phyloP scores from a whole-genome alignment of 2,888 invertebrate species.

The Lasiommata megera region DNA sequence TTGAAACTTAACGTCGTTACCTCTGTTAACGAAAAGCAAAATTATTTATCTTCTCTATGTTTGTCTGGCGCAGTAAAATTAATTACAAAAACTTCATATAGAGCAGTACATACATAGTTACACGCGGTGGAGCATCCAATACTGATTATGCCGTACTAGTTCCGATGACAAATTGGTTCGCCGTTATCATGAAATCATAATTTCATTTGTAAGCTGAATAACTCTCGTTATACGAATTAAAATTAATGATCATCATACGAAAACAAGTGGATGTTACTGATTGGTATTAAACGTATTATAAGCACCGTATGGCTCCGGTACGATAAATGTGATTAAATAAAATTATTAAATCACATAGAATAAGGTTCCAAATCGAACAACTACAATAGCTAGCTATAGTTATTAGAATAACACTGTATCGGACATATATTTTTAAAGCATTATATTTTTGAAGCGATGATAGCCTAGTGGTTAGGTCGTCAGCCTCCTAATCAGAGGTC shows the following conservation, averaged over 20 bases:
- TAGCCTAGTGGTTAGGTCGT: too few relatives aligned
- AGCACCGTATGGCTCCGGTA: not conserved
- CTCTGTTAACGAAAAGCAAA: too few relatives aligned
- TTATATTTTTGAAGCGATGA: too few relatives aligned
- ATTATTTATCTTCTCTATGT: too few relatives aligned
- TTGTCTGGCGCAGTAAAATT: too few relatives aligned
- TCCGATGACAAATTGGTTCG: slow-evolving; percentile 4
- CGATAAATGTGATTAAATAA: not conserved
- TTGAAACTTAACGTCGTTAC: too few relatives aligned
- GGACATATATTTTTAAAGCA: too few relatives aligned
- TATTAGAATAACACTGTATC: too few relatives aligned
- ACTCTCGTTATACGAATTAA: slow-evolving; percentile 10
- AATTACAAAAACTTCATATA: too few relatives aligned
- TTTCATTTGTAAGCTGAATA: slow-evolving; percentile 10
- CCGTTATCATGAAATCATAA: slow-evolving; percentile 8
- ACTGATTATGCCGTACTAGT: slow-evolving; percentile 3
- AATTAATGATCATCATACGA: slow-evolving; percentile 12
- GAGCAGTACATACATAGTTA: not conserved
- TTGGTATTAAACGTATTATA: slow-evolving; percentile 9
- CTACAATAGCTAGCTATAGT: too few relatives aligned
- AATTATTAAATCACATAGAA: not conserved
- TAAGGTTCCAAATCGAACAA: too few relatives aligned
- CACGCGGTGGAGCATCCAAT: not conserved
- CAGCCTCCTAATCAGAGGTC: too few relatives aligned
- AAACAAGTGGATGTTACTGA: slow-evolving; percentile 9